A percentile compares a stretch with the other conserved stretches of the same genome.
These are phyloP conservation scores for Agelas oroides DNA, from an alignment of 37 sponge, comb jelly and placozoan species.

Conservation along the genomic window DNA sequence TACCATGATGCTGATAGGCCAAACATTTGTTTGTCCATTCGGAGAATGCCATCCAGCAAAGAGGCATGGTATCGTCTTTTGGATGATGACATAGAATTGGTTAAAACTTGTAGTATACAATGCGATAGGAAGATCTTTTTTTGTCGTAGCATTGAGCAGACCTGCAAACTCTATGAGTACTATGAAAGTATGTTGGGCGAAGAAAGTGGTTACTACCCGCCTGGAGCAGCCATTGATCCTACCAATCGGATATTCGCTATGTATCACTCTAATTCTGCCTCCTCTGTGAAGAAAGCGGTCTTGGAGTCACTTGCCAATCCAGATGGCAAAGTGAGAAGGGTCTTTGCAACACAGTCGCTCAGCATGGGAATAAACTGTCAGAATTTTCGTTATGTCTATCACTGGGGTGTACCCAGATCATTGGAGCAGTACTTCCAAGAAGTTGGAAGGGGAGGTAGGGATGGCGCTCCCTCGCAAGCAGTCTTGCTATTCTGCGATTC, in stretches of 20 bases:
- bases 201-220: not conserved
- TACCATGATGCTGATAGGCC: not conserved
- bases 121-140: not conserved
- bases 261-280: not conserved
- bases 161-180: not conserved
- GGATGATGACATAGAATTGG: not conserved
- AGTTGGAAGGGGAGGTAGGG: conserved; percentile 18
- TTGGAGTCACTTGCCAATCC: no score
- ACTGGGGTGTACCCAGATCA: not conserved
- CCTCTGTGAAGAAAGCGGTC: not conserved
- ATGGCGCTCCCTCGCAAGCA: no score
- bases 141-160: not conserved
- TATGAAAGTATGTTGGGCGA: not conserved
- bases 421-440: conserved; percentile 7
- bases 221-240: not conserved
- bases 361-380: conserved; percentile 4
- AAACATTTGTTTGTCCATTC: not conserved
- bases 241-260: not conserved
- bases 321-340: no score
- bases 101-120: not conserved
- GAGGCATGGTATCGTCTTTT: not conserved
- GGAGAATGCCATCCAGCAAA: not conserved
- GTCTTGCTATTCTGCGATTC: no score
- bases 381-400: conserved; percentile 16
- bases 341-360: not conserved